These are phyloP conservation scores for Vespertilio murinus DNA, from an alignment of 2,797 vertebrate species.

Conservation along the genomic window DNA sequence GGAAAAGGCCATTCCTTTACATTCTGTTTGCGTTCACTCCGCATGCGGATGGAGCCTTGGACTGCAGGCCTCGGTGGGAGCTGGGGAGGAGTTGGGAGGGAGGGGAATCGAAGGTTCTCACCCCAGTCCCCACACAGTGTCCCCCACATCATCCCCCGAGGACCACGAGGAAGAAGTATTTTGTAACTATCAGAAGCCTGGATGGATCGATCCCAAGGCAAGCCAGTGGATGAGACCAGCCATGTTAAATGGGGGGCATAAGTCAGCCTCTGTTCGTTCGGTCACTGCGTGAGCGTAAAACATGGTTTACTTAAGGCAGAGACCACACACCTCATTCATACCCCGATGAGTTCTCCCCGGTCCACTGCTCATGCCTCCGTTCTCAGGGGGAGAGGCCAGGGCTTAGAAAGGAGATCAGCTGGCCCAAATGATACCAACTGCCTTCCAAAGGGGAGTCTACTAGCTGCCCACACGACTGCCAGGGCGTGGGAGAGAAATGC, in stretches of 20 bases:
- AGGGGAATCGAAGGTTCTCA: not conserved
- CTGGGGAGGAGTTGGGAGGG: not conserved
- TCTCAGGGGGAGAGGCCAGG: not conserved
- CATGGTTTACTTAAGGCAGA: not conserved
- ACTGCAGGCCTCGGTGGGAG: not conserved
- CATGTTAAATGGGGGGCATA: not conserved
- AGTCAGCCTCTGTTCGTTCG: not conserved
- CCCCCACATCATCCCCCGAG: not conserved
- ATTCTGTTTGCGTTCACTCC: not conserved
- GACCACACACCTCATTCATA: not conserved
- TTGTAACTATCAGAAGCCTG: not conserved
- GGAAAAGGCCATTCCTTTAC: not conserved
- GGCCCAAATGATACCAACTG: not conserved
- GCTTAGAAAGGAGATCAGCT: not conserved
- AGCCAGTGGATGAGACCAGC: not conserved
- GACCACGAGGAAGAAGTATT: not conserved
- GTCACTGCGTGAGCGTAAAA: not conserved
- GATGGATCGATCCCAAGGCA: not conserved
- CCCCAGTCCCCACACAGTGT: rapidly evolving
- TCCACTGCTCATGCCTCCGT: not conserved
- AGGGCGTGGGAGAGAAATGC: not conserved
- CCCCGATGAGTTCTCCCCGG: not conserved
- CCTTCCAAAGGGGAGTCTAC: not conserved
- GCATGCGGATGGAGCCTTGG: not conserved
- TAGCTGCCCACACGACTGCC: not conserved